Evolutionary conservation across 2,888 invertebrate genomes (phyloP).

Genomic region (Euproctis similis): DNA sequence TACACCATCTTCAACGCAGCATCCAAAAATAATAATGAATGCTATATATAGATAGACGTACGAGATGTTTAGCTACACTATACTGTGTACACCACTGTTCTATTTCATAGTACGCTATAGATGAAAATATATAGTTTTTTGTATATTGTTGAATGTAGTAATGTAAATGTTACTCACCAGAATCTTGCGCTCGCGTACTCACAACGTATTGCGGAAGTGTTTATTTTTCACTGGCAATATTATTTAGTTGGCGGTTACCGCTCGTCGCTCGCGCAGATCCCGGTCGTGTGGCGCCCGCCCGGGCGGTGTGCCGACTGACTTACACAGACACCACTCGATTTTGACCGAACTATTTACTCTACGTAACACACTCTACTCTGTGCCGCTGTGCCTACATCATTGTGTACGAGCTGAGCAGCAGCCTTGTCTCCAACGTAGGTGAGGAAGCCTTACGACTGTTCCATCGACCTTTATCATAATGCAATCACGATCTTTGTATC

Average conservation of each 20-base stretch:
- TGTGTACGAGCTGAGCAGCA: slow-evolving; percentile 5
- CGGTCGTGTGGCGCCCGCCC: slow-evolving; percentile 76
- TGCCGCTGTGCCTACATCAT: slow-evolving; percentile 17
- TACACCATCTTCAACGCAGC: slow-evolving; percentile 46
- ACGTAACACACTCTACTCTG: slow-evolving; percentile 17
- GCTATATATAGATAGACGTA: slow-evolving; percentile 53
- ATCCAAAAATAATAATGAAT: slow-evolving; percentile 53
- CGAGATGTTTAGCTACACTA: slow-evolving; percentile 20
- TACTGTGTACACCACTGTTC: slow-evolving; percentile 8
- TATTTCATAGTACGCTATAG: slow-evolving; percentile 13
- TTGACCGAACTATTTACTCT: slow-evolving; percentile 16
- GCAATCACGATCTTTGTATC: slow-evolving; percentile 5
- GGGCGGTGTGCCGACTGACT: slow-evolving; percentile 73
- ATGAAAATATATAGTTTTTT: too few species aligned
- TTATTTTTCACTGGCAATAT: slow-evolving; percentile 63
- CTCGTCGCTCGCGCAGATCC: slow-evolving; percentile 66
- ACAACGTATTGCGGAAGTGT: slow-evolving; percentile 51
- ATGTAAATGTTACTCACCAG: slow-evolving; percentile 73
- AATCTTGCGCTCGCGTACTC: slow-evolving; percentile 66
- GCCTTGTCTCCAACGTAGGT: slow-evolving; percentile 7
- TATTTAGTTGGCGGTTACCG: slow-evolving; percentile 52
- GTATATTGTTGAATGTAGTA: too few species aligned
- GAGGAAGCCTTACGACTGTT: slow-evolving; percentile 16
- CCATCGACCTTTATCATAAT: slow-evolving; percentile 7
- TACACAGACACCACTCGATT: slow-evolving; percentile 24